Evolutionary conservation across 2,888 invertebrate genomes (phyloP).

Genomic region (Diplazon laetatorius): DNA sequence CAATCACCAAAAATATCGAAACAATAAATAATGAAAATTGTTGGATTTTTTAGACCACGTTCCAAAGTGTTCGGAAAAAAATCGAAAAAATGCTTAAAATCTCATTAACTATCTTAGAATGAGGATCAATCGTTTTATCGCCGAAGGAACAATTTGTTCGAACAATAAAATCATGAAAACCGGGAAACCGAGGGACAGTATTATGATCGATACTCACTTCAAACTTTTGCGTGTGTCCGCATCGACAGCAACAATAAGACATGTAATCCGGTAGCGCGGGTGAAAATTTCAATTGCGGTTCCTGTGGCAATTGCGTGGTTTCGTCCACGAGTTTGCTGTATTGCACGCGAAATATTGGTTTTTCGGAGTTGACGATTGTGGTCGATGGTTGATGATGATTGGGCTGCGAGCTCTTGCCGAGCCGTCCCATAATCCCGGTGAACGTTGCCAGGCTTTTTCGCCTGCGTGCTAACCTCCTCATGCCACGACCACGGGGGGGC

Average conservation of each 20-base stretch:
- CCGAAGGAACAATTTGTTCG: no score
- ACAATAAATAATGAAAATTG: no score
- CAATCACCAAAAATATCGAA: no score
- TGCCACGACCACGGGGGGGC: conserved; percentile 73
- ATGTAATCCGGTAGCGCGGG: conserved; percentile 84
- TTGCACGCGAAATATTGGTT: conserved; percentile 84
- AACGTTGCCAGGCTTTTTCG: conserved; percentile 80
- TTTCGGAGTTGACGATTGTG: conserved; percentile 78
- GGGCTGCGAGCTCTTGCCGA: conserved; percentile 80
- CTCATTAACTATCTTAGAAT: no score
- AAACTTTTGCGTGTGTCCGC: conserved; percentile 85
- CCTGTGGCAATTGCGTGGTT: conserved; percentile 80
- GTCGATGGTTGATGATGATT: conserved; percentile 66
- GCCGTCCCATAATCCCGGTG: conserved; percentile 84
- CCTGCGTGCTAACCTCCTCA: conserved; percentile 81
- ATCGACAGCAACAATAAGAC: conserved; percentile 86
- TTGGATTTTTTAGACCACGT: no score
- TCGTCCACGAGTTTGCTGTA: conserved; percentile 86
- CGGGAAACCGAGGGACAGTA: no score
- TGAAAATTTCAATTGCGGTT: conserved; percentile 82
- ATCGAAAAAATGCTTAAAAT: no score
- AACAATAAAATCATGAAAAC: no score
- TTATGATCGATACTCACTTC: conserved; percentile 85
- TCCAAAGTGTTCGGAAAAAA: no score
- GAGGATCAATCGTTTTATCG: no score